Base-by-base conservation (phyloP, 2,888 invertebrate species). In the Mamestra brassicae region DNA sequence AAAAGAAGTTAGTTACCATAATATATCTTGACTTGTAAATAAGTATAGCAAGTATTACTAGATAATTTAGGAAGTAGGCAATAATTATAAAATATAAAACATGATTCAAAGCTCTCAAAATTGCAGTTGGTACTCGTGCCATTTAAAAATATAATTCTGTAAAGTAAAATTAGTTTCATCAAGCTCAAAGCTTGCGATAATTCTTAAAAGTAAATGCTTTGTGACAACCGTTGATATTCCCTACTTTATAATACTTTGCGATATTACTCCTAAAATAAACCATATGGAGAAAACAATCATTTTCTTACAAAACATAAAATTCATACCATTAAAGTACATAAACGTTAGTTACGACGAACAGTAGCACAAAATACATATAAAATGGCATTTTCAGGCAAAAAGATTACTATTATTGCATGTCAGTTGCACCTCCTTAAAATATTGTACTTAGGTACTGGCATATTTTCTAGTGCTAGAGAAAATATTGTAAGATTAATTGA, bases 171-270 rank as follows among this genome's bases (percentile, higher is more conserved):
- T 77, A 81, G 58, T 78, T 79, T 63, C 65, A 78, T 70, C 69
- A 81, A 92, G 90, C 91, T 91, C 86, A 85, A 76, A 91, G 90
- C 90, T 90, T 89, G 86, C 78, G 64, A 85, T 83, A 85, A 90
- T 89, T 88, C 86, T 92, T 93, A 94, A 86, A 92, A 90, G 90
- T 93, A 93, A 90, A 92, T 90, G 87, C 88, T 92, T 94, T 93
- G 93, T 92, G 93, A 94, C 92, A 91, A 90, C 88, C 85, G 74
- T 86, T 77, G 71, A 83, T 57, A 84, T 82, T 78, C 71, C 74
- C 74, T 88, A 84, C 78, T 83, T 81, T 83, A 82, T 80, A 86
- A 86, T 88, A 84, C 83, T 86, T 83, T 77, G 76, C 65, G 69
- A 80, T 74, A 86, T 81, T 80, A 85, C 68, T 77, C 71, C 73